phyloP scores from a whole-genome alignment of 2,888 invertebrate species.

The Strigamia transsilvanica region DNA sequence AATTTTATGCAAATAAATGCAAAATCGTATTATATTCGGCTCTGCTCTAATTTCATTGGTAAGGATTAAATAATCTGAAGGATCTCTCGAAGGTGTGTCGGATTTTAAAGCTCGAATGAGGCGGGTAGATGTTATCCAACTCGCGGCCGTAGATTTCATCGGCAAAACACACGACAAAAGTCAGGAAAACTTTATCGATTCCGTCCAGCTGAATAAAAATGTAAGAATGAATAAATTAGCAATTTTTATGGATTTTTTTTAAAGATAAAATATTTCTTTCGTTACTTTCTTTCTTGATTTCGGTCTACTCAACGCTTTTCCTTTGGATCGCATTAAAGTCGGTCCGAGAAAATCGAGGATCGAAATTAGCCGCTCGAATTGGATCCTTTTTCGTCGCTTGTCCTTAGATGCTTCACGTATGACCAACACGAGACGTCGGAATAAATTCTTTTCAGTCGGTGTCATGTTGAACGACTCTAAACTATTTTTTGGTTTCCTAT shows the following conservation, averaged over 20 bases:
- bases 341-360: slow-evolving; percentile 3
- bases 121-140: background rate
- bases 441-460: background rate
- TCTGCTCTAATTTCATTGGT: background rate
- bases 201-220: too few species aligned
- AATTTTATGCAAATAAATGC: background rate
- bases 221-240: too few species aligned
- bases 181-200: background rate
- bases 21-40: background rate
- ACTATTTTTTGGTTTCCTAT: background rate
- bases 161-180: background rate
- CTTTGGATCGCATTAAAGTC: background rate
- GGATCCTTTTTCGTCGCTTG: background rate
- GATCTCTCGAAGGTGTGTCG: background rate
- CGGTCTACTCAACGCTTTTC: background rate
- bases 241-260: background rate
- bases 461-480: background rate
- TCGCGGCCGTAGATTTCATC: background rate
- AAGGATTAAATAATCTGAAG: background rate
- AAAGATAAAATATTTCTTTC: too few species aligned
- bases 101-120: background rate
- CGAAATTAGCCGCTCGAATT: background rate
- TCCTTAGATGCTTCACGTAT: background rate
- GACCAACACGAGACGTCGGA: background rate
- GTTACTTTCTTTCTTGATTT: background rate